Evolutionary conservation across 2,888 invertebrate genomes (phyloP), one percentile per base, ranked within the genome.

Genomic region (Tetranychus piercei): DNA sequence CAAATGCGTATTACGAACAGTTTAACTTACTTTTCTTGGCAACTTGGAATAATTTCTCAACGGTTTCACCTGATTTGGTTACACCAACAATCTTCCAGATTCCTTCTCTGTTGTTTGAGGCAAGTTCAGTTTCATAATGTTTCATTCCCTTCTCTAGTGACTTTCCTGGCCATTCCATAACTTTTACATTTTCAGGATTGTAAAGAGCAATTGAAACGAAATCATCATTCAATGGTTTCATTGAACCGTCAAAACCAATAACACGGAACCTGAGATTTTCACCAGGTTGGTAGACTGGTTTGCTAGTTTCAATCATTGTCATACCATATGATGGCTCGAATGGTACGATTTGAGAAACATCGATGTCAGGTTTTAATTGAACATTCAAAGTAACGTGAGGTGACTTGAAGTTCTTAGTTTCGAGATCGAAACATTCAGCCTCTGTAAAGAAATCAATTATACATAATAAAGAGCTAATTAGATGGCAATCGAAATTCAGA

Each of bases 231-330:
- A 44, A 55, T n/a, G 71, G 71, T n/a, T 64, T 70, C 71, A 74
- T 55, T 45, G 71, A 71, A 7, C 71, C 71, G 43, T 74, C 67
- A 20, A 74, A 55, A 44, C 20, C 22, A 45, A 74, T 71, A 23
- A 71, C 43, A 6, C 74, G 55, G 22, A 74, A 71, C n/a, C 45
- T 23, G 20, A 74, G 55, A 9, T 23, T 43, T 11, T 74, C 74
- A 23, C 44, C 44, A 43, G 74, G 23, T 45, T 64, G n/a, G 23
- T 74, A 74, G 55, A 71, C 55, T 65, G 74, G 74, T 44, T 74
- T 74, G 22, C 70, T 70, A 11, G 74, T 74, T 55, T 74, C 74
- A 15, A 74, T 74, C n/a, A 74, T 45, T 23, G 71, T 71, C 71
- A 74, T 69, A 23, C 69, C 69, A 23, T 23, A 23, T 20, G 69